Percentiles rank a stretch among this genome's conserved stretches.
Evolutionary conservation across 1,140 invertebrate genomes (phyloP).

Genomic region (Drosophila kohkoa): DNA sequence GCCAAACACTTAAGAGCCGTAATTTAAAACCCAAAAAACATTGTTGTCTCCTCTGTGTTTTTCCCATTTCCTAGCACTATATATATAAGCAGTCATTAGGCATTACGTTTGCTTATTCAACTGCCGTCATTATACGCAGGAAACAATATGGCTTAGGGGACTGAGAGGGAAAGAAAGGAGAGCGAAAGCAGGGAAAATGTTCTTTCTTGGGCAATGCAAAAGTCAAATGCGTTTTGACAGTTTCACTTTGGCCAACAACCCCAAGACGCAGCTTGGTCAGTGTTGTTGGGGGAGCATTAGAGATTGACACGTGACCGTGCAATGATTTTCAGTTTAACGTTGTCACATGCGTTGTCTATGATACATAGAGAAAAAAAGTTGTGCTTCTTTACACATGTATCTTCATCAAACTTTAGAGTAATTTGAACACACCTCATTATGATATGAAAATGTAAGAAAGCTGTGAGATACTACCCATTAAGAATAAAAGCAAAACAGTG

Average conservation of each 20-base stretch:
- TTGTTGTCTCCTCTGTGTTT: neutral
- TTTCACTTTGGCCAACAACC: slow-evolving; percentile 42
- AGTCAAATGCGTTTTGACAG: slow-evolving; percentile 74
- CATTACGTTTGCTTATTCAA: slow-evolving; percentile 54
- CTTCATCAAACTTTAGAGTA: too few relatives aligned
- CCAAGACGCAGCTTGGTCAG: neutral
- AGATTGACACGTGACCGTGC: slow-evolving; percentile 84
- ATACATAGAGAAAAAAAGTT: too few relatives aligned
- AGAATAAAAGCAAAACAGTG: too few relatives aligned
- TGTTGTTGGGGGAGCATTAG: slow-evolving; percentile 56
- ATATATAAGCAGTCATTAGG: slow-evolving; percentile 4
- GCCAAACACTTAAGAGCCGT: slow-evolving; percentile 36
- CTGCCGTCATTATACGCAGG: slow-evolving; percentile 54
- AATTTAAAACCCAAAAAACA: slow-evolving; percentile 33
- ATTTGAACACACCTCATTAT: too few relatives aligned
- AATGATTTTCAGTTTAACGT: slow-evolving; percentile 83
- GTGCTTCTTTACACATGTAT: too few relatives aligned
- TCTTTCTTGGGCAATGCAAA: slow-evolving; percentile 33
- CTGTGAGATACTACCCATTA: too few relatives aligned
- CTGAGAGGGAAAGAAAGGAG: neutral
- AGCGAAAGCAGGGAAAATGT: neutral
- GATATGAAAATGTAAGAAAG: too few relatives aligned
- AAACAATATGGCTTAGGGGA: slow-evolving; percentile 20
- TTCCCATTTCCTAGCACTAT: slow-evolving; percentile 2
- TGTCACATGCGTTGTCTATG: slow-evolving; percentile 66